Evolutionary conservation across 1,140 invertebrate genomes (phyloP).

Genomic region (Drosophila triauraria): DNA sequence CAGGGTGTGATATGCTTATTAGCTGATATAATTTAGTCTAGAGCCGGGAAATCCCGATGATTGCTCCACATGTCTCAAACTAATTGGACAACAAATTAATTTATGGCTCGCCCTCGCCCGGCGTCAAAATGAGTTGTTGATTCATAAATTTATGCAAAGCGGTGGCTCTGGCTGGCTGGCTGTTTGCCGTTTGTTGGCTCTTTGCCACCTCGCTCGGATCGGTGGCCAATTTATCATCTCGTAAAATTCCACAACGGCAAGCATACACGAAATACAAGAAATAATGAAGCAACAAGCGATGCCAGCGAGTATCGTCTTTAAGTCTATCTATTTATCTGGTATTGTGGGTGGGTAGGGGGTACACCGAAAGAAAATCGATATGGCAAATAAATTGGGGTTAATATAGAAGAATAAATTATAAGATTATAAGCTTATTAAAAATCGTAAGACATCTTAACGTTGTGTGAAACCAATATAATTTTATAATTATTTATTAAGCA

Average conservation of each 20-base stretch:
- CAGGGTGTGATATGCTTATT: conserved; percentile 22
- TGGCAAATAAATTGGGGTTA: not conserved
- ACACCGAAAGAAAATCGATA: conserved; percentile 5
- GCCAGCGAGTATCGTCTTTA: conserved; percentile 55
- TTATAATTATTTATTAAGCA: too few relatives aligned
- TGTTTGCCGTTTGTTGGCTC: conserved; percentile 59
- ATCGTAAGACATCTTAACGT: not conserved
- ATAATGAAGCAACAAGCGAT: conserved; percentile 65
- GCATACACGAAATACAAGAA: conserved; percentile 32
- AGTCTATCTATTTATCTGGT: conserved; percentile 62
- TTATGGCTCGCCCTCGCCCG: conserved; percentile 63
- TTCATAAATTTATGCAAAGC: conserved; percentile 76
- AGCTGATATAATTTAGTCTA: conserved; percentile 21
- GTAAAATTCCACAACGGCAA: conserved; percentile 69
- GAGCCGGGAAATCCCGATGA: conserved; percentile 42
- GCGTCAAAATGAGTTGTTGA: conserved; percentile 78
- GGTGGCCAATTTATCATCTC: conserved; percentile 81
- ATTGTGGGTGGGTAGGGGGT: conserved; percentile 26
- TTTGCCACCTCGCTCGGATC: conserved; percentile 75
- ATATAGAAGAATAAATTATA: not conserved
- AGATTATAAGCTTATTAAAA: not conserved
- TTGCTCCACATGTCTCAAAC: conserved; percentile 59
- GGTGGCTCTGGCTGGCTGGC: conserved; percentile 46
- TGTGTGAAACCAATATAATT: too few relatives aligned
- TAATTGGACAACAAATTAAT: conserved; percentile 83